A percentile compares a stretch with the other conserved stretches of the same genome.
Conservation (phyloP, 2,888 invertebrate genomes). For the Yponomeuta sedellus region DNA sequence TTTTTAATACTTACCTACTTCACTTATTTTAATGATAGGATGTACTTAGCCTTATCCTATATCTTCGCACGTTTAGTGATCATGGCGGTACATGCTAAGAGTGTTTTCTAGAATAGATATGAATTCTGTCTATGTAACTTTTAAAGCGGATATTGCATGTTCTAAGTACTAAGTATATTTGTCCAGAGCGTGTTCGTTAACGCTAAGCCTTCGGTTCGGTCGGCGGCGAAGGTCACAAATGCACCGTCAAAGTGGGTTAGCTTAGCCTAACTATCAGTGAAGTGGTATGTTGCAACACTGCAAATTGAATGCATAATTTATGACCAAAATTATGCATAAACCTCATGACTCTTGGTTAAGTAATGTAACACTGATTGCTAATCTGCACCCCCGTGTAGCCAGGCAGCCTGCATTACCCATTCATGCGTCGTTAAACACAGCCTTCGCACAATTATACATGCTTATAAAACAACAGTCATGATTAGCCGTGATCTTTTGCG, state of each 20-base stretch:
- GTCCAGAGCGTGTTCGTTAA: background rate
- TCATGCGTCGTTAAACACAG: background rate
- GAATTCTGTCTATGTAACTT: background rate
- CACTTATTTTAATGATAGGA: background rate
- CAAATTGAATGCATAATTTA: constrained; percentile 2
- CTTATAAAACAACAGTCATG: background rate
- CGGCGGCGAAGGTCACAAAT: constrained; percentile 46
- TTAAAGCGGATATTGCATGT: background rate
- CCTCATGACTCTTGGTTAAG: background rate
- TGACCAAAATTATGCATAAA: background rate
- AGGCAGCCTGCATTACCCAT: background rate
- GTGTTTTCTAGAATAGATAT: background rate
- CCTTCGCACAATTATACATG: background rate
- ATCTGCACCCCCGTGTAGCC: background rate
- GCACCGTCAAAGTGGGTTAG: constrained; percentile 43
- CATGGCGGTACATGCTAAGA: background rate
- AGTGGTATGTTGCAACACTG: constrained; percentile 10
- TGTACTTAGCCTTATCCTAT: background rate
- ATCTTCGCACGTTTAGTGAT: background rate
- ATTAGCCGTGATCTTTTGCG: constrained; percentile 5
- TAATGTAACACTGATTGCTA: background rate
- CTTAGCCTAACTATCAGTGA: constrained; percentile 23
- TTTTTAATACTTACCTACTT: background rate
- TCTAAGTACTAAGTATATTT: background rate
- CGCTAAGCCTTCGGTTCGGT: background rate